phyloP scores from a whole-genome alignment of 2,888 invertebrate species.

The Scaptomyza flava region DNA sequence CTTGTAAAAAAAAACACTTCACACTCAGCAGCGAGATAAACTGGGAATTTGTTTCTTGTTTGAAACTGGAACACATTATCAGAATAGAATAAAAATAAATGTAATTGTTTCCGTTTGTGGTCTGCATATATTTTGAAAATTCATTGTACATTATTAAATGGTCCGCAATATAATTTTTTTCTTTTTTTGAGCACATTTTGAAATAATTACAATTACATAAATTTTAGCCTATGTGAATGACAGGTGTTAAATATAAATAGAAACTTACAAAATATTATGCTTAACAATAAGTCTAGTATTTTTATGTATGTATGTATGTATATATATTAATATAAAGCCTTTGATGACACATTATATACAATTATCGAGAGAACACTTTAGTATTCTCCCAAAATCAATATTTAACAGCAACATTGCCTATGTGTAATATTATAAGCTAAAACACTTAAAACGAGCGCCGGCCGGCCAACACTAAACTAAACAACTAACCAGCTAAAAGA shows the following conservation, averaged over 20 bases:
- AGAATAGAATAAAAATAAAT: neutral
- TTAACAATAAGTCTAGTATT: constrained; percentile 29
- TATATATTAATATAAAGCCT: constrained; percentile 56
- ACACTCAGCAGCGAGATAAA: neutral
- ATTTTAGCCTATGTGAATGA: constrained; percentile 53
- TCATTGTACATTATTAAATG: constrained; percentile 29
- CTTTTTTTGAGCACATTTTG: constrained; percentile 62
- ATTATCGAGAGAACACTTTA: constrained; percentile 8
- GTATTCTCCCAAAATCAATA: constrained; percentile 2
- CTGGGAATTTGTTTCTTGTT: neutral
- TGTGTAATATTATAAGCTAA: constrained; percentile 26
- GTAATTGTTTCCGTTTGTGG: constrained; percentile 27
- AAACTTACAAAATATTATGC: constrained; percentile 60
- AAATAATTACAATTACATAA: constrained; percentile 49
- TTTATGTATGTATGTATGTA: neutral
- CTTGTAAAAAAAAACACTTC: neutral
- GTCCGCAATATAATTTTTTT: constrained; percentile 12
- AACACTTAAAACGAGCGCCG: constrained; percentile 44
- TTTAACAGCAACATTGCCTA: constrained; percentile 37
- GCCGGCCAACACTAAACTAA: constrained; percentile 53
- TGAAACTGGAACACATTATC: neutral
- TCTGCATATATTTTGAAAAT: constrained; percentile 35
- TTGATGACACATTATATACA: constrained; percentile 58
- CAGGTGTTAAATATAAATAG: constrained; percentile 69
- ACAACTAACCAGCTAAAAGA: constrained; percentile 18